Base-by-base conservation (phyloP, 2,113 vertebrate species). In the Pandion haliaetus region DNA sequence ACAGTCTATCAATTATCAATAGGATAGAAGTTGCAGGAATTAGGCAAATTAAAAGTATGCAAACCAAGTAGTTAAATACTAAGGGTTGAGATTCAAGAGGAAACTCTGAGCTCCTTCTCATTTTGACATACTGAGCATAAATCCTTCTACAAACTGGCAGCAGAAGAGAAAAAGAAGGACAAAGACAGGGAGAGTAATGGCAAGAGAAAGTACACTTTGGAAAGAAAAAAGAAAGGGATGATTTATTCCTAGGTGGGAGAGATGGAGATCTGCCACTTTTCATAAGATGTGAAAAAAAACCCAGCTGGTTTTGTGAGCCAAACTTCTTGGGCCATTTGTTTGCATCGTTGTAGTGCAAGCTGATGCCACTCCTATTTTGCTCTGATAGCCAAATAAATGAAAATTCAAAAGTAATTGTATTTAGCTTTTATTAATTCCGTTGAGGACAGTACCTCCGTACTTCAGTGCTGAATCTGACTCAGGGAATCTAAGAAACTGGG, bases 1-100 rank as follows among this genome's bases (percentile, higher is more conserved):
- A 96, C 96, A 93, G 91, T 96, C 98, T 98, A 97, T 98, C 97
- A 91, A 95, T 97, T 98, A 98, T 97, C 97, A 97, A 98, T 98
- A 96, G 95, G 93, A 47, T 79, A 86, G 89, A 89, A 94, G 76
- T 88, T 59, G 65, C 79, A 96, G 91, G 95, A 88, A 97, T 97
- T 25, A 2, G 32, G 66, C 28, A 81, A 97, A 98, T 97, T 97
- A 97, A 94, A 94, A 97, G 90, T 65, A 72, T 80, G 85, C 40
- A 67, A 91, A 58, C 6, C 47, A 40, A 70, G 47, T 3, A 52
- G 82, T 38, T 94, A 84, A 62, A 93, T 82, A n/a, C 4, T 17
- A 42, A 69, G 71, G 55, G 61, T 1, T 47, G 82, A 94, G 93
- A 93, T 97, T 79, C 85, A 54, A 92, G 93, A 94, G 74, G 50